Conservation (phyloP, 2,888 invertebrate species). For the Gandaritis pyraliata region DNA sequence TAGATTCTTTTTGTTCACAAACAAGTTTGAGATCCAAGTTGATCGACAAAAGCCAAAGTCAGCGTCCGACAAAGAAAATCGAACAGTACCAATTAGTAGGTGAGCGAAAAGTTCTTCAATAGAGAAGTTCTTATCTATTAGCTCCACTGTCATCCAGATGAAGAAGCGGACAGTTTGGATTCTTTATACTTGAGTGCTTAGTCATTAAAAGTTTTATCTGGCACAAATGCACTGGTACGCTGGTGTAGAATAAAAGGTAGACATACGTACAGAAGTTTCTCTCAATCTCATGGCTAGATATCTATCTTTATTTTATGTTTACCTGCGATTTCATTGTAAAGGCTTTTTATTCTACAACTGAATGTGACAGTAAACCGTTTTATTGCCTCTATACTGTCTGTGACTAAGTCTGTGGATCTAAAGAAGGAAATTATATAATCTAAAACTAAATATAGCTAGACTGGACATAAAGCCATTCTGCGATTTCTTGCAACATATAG, state of each 20-base stretch:
- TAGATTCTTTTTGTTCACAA: neutral
- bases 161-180: constrained; percentile 55
- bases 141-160: constrained; percentile 54
- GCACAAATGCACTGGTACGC: constrained; percentile 62
- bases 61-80: constrained; percentile 28
- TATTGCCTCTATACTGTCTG: too few species aligned
- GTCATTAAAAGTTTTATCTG: constrained; percentile 73
- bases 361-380: too few species aligned
- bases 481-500: too few species aligned
- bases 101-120: constrained; percentile 52
- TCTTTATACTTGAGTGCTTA: constrained; percentile 61
- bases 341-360: too few species aligned
- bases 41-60: constrained; percentile 39
- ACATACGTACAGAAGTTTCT: constrained; percentile 3
- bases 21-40: neutral
- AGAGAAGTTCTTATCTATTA: constrained; percentile 65
- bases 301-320: too few species aligned
- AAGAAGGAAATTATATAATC: too few species aligned
- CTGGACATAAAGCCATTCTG: too few species aligned
- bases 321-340: too few species aligned
- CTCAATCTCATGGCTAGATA: neutral
- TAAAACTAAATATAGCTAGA: too few species aligned
- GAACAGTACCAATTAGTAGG: constrained; percentile 41
- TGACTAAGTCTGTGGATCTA: too few species aligned
- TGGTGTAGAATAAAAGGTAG: constrained; percentile 17